A percentile compares a stretch with the other conserved stretches of the same genome.
Evolutionary conservation across 2,113 vertebrate genomes (phyloP).

Genomic region (Phyllostomus discolor): DNA sequence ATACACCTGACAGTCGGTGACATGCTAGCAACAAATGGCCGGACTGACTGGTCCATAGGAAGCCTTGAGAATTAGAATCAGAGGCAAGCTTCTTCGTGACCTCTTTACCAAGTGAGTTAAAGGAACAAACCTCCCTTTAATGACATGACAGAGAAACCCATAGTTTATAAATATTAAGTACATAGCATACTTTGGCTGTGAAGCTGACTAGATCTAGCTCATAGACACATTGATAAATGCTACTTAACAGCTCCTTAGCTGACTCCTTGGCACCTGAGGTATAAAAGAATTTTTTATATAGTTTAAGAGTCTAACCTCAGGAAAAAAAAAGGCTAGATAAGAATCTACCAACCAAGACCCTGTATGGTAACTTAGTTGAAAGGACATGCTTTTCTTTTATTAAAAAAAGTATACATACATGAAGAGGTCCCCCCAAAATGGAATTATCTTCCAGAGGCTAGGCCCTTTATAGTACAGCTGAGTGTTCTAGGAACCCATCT

Average conservation of each 20-base stretch:
- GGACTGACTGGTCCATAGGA: not conserved
- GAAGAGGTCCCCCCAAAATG: too few species aligned
- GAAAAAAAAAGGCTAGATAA: not conserved
- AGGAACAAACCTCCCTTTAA: not conserved
- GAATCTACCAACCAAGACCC: not conserved
- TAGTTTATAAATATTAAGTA: constrained; percentile 39
- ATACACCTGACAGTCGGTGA: not conserved
- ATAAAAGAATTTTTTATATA: constrained; percentile 6
- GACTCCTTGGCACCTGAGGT: not conserved
- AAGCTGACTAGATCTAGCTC: not conserved
- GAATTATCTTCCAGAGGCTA: too few species aligned
- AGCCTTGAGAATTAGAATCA: not conserved
- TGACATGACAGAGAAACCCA: not conserved
- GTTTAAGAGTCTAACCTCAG: not conserved
- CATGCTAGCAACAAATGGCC: not conserved
- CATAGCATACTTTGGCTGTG: not conserved
- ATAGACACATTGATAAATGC: not conserved
- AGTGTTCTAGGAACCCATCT: too few species aligned
- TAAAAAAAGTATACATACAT: too few species aligned
- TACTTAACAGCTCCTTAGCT: not conserved
- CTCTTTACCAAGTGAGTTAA: not conserved
- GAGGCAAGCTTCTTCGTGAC: not conserved
- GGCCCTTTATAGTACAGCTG: too few species aligned
- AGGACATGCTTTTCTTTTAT: not conserved
- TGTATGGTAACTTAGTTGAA: not conserved